phyloP scores from a whole-genome alignment of 2,797 vertebrate species.

The Podargus strigoides region DNA sequence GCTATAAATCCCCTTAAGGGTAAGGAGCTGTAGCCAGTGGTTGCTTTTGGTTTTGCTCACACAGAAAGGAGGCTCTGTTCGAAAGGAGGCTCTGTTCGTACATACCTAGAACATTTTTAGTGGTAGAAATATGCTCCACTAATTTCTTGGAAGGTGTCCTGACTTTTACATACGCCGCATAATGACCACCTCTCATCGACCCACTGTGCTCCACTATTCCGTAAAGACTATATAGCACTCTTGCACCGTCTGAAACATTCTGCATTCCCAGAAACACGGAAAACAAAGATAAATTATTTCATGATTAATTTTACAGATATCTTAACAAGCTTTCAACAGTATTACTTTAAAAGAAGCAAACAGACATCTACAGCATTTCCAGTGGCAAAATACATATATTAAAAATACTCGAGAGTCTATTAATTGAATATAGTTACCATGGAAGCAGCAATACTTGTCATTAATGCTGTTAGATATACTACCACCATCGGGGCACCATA shows the following conservation, averaged over 20 bases:
- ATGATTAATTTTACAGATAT: background rate
- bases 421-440: background rate
- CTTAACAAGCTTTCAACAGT: background rate
- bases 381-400: background rate
- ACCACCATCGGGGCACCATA: background rate
- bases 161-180: slow-evolving; percentile 93
- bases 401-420: background rate
- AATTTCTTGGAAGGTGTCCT: slow-evolving; percentile 81
- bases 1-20: background rate
- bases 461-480: background rate
- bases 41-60: background rate
- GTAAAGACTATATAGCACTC: slow-evolving; percentile 90
- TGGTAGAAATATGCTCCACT: slow-evolving; percentile 71
- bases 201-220: slow-evolving; percentile 96
- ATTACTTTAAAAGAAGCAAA: background rate
- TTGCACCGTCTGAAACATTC: slow-evolving; percentile 80
- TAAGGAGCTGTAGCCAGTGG: background rate
- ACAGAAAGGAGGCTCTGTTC: background rate
- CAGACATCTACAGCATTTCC: background rate
- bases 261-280: slow-evolving; percentile 31
- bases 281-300: background rate
- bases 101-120: slow-evolving; percentile 82
- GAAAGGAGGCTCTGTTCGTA: background rate
- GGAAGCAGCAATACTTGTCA: background rate
- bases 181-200: slow-evolving; percentile 94